Conservation (phyloP, 2,113 vertebrate species). For the Dasypus novemcinctus region DNA sequence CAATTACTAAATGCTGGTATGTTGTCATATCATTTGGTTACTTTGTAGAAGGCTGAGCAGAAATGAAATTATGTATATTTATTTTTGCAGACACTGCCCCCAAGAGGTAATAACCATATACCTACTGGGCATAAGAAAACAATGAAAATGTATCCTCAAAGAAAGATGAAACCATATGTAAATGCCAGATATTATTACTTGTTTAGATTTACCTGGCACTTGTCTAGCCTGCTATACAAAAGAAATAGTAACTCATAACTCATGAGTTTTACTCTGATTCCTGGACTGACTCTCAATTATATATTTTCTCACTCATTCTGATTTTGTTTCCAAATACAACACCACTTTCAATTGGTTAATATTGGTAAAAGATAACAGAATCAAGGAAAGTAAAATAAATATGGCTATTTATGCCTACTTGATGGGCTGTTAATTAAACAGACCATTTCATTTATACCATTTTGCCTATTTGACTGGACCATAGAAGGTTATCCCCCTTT, state of each 20-base stretch:
- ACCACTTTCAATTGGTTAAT: not conserved
- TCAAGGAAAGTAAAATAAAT: not conserved
- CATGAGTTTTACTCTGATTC: not conserved
- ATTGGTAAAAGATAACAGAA: not conserved
- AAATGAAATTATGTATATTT: not conserved
- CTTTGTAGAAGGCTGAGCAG: not conserved
- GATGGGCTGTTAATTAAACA: not conserved
- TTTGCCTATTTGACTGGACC: not conserved
- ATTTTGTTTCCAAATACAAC: not conserved
- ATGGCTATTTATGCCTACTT: not conserved
- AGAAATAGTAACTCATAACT: not conserved
- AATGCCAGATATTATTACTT: not conserved
- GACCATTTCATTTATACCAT: conserved; percentile 9
- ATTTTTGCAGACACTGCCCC: not conserved
- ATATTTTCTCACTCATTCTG: not conserved
- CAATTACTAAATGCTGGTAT: not conserved
- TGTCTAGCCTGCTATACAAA: not conserved
- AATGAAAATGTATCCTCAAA: not conserved
- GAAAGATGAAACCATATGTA: not conserved
- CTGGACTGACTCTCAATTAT: not conserved
- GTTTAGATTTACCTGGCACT: not conserved
- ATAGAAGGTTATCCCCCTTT: not conserved
- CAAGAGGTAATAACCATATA: not conserved
- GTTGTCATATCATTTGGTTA: not conserved
- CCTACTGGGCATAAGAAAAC: not conserved